Conservation (phyloP, 2,113 vertebrate genomes). For the Pampusana beccarii region DNA sequence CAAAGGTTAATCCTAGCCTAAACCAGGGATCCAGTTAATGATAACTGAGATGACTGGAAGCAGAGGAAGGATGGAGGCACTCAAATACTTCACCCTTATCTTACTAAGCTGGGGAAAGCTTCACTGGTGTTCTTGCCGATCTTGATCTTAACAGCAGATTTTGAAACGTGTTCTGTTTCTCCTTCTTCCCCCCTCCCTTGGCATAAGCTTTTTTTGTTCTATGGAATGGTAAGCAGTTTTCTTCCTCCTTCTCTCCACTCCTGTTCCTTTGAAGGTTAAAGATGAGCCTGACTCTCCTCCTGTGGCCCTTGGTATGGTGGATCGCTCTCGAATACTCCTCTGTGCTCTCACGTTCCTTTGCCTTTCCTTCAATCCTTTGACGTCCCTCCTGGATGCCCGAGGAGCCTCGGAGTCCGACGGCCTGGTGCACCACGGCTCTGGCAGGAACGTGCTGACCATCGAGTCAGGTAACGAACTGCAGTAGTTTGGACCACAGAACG, state of each 20-base stretch:
- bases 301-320: constrained; percentile 93
- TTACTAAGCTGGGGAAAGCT: neutral
- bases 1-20: neutral
- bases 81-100: neutral
- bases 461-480: constrained; percentile 70
- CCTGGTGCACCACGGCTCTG: constrained; percentile 70
- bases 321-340: constrained; percentile 95
- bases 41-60: neutral
- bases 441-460: constrained; percentile 83
- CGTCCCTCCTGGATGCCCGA: constrained; percentile 82
- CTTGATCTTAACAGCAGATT: neutral
- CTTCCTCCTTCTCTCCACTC: neutral
- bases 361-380: constrained; percentile 94
- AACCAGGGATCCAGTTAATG: neutral
- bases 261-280: constrained; percentile 82
- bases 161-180: neutral
- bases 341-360: constrained; percentile 95
- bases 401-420: constrained; percentile 32
- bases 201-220: neutral
- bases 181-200: neutral
- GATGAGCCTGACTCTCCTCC: constrained; percentile 93
- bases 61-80: neutral
- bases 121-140: neutral
- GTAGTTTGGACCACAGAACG: neutral
- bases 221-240: neutral